phyloP scores from a whole-genome alignment of 2,888 invertebrate species.

The Podotricha telesiphe region DNA sequence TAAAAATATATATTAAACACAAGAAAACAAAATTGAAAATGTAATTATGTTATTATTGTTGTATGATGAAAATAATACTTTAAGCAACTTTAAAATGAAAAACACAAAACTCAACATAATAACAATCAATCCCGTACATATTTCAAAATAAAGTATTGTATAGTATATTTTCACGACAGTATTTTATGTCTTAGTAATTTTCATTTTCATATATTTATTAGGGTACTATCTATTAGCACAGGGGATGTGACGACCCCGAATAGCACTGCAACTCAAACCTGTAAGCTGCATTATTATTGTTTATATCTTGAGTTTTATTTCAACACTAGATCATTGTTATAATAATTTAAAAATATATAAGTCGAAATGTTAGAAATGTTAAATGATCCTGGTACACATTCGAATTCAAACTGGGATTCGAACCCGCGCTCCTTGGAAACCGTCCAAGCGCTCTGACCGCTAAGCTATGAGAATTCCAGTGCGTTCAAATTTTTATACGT shows the following conservation, averaged over 20 bases:
- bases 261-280: slow-evolving; percentile 21
- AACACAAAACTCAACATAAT: slow-evolving; percentile 10
- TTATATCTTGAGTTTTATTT: neutral
- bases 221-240: slow-evolving; percentile 23
- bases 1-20: slow-evolving; percentile 10
- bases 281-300: slow-evolving; percentile 1
- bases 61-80: neutral
- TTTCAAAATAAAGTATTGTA: slow-evolving; percentile 9
- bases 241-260: slow-evolving; percentile 1
- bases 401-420: too few species aligned
- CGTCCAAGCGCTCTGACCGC: too few species aligned
- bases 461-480: too few species aligned
- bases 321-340: neutral
- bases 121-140: slow-evolving; percentile 9
- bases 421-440: too few species aligned
- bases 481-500: too few species aligned
- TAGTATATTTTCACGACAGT: neutral
- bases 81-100: slow-evolving; percentile 1
- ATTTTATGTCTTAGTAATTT: neutral
- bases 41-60: neutral
- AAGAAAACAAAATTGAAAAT: slow-evolving; percentile 16
- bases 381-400: neutral
- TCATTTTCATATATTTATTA: slow-evolving; percentile 20
- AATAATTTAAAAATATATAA: neutral
- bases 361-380: too few species aligned